phyloP scores from a whole-genome alignment of 2,888 invertebrate species.

The Idaea straminata region DNA sequence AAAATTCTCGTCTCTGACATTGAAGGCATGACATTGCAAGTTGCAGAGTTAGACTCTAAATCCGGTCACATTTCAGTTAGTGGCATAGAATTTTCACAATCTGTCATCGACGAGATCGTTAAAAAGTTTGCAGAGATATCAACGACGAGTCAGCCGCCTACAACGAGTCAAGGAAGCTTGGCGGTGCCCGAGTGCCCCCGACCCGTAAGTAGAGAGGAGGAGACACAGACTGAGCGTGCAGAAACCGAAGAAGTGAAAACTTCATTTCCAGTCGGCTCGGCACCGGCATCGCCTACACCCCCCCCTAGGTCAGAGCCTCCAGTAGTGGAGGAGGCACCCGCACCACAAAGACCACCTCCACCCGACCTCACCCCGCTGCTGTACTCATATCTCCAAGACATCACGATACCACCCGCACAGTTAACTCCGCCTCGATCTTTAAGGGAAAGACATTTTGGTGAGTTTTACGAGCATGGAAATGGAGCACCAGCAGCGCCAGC shows the following conservation, averaged over 20 bases:
- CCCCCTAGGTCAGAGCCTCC: conserved; percentile 34
- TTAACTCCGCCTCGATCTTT: conserved; percentile 68
- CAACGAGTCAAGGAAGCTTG: conserved; percentile 32
- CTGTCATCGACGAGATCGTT: conserved; percentile 84
- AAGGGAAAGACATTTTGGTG: conserved; percentile 57
- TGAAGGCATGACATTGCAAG: conserved; percentile 86
- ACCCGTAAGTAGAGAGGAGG: conserved; percentile 62
- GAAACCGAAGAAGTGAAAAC: conserved; percentile 28
- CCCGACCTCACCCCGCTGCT: conserved; percentile 71
- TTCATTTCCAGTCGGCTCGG: conserved; percentile 25
- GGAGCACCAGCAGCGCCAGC: conserved; percentile 60
- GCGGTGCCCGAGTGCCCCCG: conserved; percentile 35
- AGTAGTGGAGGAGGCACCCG: conserved; percentile 46
- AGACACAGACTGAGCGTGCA: conserved; percentile 63
- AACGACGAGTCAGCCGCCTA: conserved; percentile 37
- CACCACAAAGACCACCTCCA: conserved; percentile 72
- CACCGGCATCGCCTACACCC: conserved; percentile 27
- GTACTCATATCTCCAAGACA: conserved; percentile 77
- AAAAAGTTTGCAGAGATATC: conserved; percentile 76
- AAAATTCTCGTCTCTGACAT: conserved; percentile 90
- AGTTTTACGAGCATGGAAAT: conserved; percentile 49
- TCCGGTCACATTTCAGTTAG: conserved; percentile 84
- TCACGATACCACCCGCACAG: conserved; percentile 70
- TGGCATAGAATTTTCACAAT: conserved; percentile 84
- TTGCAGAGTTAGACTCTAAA: conserved; percentile 86